A percentile compares a stretch with the other conserved stretches of the same genome.
These are phyloP conservation scores for Cylloceria caligata DNA, from an alignment of 2,888 invertebrate genomes.

Conservation along the genomic window DNA sequence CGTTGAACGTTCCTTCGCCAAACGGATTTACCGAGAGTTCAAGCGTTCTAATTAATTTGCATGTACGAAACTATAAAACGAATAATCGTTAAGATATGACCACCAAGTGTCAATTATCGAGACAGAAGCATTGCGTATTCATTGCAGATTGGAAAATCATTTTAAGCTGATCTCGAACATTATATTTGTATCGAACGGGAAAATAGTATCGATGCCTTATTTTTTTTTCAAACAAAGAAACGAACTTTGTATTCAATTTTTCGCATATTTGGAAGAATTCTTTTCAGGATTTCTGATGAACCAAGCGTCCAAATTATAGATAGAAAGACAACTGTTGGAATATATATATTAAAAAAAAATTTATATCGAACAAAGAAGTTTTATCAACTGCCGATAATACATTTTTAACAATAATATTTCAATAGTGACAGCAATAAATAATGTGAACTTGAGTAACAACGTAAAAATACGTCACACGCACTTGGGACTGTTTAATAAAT, in stretches of 20 bases:
- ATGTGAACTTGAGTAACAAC: background rate
- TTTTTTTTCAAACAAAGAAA: background rate
- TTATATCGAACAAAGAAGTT: too few species aligned
- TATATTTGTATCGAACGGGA: background rate
- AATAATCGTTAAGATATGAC: conserved; percentile 2
- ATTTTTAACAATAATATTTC: too few species aligned
- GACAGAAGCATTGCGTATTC: background rate
- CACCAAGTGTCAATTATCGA: background rate
- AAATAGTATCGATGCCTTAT: background rate
- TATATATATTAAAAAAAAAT: too few species aligned
- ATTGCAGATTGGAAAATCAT: background rate
- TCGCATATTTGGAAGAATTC: background rate
- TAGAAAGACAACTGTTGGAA: too few species aligned
- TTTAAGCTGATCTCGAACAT: background rate
- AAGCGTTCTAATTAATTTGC: background rate
- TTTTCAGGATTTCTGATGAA: background rate
- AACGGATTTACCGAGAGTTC: background rate
- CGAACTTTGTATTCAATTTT: background rate
- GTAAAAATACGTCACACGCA: background rate
- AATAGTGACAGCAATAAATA: too few species aligned
- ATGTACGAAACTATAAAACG: conserved; percentile 5
- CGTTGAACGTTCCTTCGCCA: background rate
- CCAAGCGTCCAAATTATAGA: too few species aligned
- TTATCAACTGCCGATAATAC: too few species aligned
- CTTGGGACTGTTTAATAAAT: background rate